Percentiles rank a stretch among this genome's conserved stretches.
phyloP scores from a whole-genome alignment of 1,140 invertebrate genomes.

The Bombus picipes region DNA sequence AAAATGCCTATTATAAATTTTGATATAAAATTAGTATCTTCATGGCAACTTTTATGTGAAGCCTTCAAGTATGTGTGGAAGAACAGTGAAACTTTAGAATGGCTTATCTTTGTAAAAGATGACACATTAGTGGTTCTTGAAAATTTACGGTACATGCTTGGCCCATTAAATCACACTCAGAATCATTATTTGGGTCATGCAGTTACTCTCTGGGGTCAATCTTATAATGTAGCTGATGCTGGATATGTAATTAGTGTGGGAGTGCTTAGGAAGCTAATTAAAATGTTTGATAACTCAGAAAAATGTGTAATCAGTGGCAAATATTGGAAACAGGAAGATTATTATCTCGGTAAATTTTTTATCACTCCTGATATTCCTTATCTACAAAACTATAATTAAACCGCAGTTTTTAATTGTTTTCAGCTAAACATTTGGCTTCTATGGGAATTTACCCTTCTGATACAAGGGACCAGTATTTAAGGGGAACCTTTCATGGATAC shows the following conservation, averaged over 20 bases:
- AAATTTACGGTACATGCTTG: slow-evolving; percentile 81
- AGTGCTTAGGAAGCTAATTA: slow-evolving; percentile 73
- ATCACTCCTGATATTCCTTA: not conserved
- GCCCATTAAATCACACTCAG: slow-evolving; percentile 74
- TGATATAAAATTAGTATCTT: slow-evolving; percentile 76
- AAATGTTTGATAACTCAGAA: slow-evolving; percentile 77
- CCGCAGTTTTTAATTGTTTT: slow-evolving; percentile 9
- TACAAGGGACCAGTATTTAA: slow-evolving; percentile 80
- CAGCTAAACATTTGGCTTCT: slow-evolving; percentile 81
- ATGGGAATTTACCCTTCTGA: slow-evolving; percentile 81
- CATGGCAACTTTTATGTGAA: slow-evolving; percentile 81
- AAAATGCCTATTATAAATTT: slow-evolving; percentile 72
- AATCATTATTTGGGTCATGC: slow-evolving; percentile 83
- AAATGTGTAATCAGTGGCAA: slow-evolving; percentile 80
- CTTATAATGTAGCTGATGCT: slow-evolving; percentile 82
- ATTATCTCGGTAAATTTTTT: slow-evolving; percentile 81
- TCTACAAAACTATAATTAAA: not conserved
- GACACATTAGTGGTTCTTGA: slow-evolving; percentile 82
- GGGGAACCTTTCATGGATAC: slow-evolving; percentile 83
- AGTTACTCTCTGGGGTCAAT: slow-evolving; percentile 80
- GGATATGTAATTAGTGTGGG: slow-evolving; percentile 83
- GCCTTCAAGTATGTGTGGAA: slow-evolving; percentile 76
- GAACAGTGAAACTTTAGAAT: slow-evolving; percentile 66
- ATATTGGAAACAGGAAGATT: slow-evolving; percentile 84
- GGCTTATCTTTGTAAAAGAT: slow-evolving; percentile 82